Evolutionary conservation across 2,888 invertebrate genomes (phyloP).

Genomic region (Andrena haemorrhoa): DNA sequence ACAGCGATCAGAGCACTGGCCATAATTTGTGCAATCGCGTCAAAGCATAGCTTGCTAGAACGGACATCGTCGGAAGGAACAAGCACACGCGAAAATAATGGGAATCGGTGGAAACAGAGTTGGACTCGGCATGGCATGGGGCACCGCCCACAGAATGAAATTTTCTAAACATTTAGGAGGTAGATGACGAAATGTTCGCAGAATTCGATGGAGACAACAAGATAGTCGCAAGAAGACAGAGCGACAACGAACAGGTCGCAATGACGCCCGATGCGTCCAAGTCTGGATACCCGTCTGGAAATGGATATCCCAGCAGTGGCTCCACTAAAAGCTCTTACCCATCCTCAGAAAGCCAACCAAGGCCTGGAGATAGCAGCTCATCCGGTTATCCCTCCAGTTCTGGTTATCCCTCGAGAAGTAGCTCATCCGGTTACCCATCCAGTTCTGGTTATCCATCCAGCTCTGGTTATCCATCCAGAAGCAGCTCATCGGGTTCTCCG

Average conservation of each 20-base stretch:
- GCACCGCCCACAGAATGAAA: conserved; percentile 16
- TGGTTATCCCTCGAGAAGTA: conserved; percentile 43
- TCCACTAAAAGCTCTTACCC: conserved; percentile 47
- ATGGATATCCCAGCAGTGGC: conserved; percentile 45
- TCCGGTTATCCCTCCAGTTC: conserved; percentile 64
- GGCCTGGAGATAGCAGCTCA: conserved; percentile 26
- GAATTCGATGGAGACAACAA: conserved; percentile 75
- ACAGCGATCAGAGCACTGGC: background rate
- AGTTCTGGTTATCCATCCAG: conserved; percentile 46
- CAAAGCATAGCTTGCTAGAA: conserved; percentile 9
- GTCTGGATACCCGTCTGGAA: conserved; percentile 56
- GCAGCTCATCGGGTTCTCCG: conserved; percentile 49
- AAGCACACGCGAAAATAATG: conserved; percentile 3
- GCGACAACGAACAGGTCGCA: conserved; percentile 33
- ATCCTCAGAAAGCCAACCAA: conserved; percentile 35
- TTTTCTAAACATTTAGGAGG: conserved; percentile 66
- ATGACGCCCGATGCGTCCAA: conserved; percentile 29
- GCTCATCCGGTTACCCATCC: conserved; percentile 57
- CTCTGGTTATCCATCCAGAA: conserved; percentile 43
- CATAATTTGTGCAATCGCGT: conserved; percentile 3
- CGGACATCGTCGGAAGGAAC: conserved; percentile 5
- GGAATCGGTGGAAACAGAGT: conserved; percentile 17
- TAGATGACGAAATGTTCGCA: conserved; percentile 81
- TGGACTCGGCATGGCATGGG: conserved; percentile 67
- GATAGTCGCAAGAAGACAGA: conserved; percentile 71